Base-by-base conservation (phyloP, 2,888 invertebrate genomes). In the Melolontha melolontha region DNA sequence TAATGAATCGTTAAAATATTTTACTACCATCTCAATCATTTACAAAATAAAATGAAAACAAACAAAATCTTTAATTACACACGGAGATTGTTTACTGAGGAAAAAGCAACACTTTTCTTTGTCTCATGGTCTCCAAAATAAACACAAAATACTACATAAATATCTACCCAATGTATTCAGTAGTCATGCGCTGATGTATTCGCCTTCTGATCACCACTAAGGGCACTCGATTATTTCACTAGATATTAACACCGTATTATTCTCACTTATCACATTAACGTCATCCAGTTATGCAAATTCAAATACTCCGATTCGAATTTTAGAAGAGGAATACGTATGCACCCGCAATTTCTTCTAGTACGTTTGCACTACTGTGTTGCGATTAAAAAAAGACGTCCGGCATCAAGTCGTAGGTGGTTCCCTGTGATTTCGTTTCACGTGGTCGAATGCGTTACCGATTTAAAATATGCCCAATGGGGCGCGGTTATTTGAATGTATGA, bases 371-470 rank as follows among this genome's bases (percentile, higher is more conserved):
- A 14, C 6, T 44, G 11, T 16, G 1, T 16, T 44, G 17, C 7
- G 54, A 40, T 17, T 54, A 54, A 54, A 54, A 17, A 11, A 39
- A 40, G 54, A 40, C 54, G 54, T 40, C 59, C 27, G 44, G 10
- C 12, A 8, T 44, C 17, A 59, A 12, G 47, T 8, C 16, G 12
- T 16, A 44, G 29, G 27, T 59, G 29, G 12, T 44, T 12, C 12
- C 29, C 34, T 42, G 27, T 42, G 47, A 47, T 47, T 14, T 47
- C 17, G 14, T 29, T 44, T 59, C 59, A 59, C 59, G 59, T 59
- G 59, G 59, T 47, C 12, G 29, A 59, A 59, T 29, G 29, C 44
- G 44, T 44, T 44, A 59, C 59, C 42, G 59, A 29, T 59, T 44
- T 44, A 12, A 14, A 42, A 44, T 27, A 12, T 22, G 29, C 14